phyloP scores from a whole-genome alignment of 2,797 vertebrate genomes.

The Catamblyrhynchus diadema region DNA sequence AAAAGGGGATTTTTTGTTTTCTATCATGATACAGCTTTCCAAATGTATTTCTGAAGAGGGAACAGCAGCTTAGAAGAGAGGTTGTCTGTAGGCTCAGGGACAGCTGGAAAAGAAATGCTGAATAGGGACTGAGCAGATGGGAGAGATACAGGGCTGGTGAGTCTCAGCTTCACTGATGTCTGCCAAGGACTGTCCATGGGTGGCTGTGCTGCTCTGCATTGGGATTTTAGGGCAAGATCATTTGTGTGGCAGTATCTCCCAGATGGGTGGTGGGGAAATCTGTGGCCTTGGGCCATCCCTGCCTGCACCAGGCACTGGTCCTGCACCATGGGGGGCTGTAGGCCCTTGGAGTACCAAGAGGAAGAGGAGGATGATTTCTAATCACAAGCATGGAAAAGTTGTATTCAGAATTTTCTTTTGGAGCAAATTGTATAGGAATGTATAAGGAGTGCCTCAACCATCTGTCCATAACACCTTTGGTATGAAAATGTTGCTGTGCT shows the following conservation, averaged over 20 bases:
- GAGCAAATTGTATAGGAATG: background rate
- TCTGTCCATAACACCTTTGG: background rate
- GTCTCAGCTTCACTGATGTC: background rate
- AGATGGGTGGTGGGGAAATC: background rate
- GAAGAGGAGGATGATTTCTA: background rate
- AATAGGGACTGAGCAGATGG: background rate
- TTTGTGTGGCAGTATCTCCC: background rate
- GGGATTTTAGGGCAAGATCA: background rate
- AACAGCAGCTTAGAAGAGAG: background rate
- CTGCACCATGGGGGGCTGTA: background rate
- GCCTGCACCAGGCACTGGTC: background rate
- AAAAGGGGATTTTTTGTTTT: slow-evolving; percentile 6
- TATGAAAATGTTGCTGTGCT: background rate
- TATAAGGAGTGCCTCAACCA: background rate
- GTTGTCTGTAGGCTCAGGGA: background rate
- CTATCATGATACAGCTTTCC: background rate
- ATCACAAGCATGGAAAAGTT: background rate
- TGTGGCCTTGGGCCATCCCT: background rate
- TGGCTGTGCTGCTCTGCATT: accelerated
- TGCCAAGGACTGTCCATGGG: background rate
- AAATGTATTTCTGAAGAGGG: background rate
- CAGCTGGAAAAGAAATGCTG: background rate
- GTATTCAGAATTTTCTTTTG: background rate
- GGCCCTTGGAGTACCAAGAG: background rate
- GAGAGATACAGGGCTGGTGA: background rate